phyloP scores from a whole-genome alignment of 2,113 vertebrate species.

The Sapayoa aenigma region DNA sequence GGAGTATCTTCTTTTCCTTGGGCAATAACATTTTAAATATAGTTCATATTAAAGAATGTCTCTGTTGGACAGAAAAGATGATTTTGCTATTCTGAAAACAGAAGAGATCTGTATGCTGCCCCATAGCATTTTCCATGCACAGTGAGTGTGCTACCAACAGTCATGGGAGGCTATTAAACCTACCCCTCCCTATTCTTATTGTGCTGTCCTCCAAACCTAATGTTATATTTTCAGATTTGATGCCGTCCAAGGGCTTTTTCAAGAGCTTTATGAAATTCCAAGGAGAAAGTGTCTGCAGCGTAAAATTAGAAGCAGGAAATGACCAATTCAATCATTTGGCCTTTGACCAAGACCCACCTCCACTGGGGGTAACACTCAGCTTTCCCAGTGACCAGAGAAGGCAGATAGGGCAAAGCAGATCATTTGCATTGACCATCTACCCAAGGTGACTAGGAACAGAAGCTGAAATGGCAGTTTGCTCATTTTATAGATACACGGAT shows the following conservation, averaged over 20 bases:
- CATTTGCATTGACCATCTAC: not conserved
- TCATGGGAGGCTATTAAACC: not conserved
- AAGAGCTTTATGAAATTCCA: not conserved
- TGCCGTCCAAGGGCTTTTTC: not conserved
- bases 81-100: too few species aligned
- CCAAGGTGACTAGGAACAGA: not conserved
- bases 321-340: conserved; percentile 31
- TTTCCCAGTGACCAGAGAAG: conserved; percentile 16
- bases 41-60: not conserved
- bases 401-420: not conserved
- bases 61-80: too few species aligned
- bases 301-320: conserved; percentile 55
- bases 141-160: not conserved
- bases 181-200: not conserved
- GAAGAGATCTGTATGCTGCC: not conserved
- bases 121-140: not conserved
- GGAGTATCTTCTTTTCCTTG: not conserved
- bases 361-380: not conserved
- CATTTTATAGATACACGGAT: not conserved
- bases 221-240: not conserved
- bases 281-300: not conserved
- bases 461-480: not conserved
- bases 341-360: conserved; percentile 39
- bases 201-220: not conserved
- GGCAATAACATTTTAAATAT: not conserved